Evolutionary conservation across 2,888 invertebrate genomes (phyloP), one percentile per base, ranked within the genome.

Genomic region (Conus canariensis): DNA sequence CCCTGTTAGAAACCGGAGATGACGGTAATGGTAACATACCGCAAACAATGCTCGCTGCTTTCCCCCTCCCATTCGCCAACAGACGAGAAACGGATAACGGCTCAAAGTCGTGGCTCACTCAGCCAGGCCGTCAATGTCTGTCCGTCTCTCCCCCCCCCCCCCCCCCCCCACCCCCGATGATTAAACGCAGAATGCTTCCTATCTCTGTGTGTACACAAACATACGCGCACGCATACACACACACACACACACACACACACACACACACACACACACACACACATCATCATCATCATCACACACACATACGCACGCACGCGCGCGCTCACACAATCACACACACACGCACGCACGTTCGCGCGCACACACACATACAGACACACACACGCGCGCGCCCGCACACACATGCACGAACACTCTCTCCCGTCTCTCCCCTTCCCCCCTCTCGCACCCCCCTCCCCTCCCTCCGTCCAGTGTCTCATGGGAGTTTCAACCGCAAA

Each of bases 161-260:
- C 45, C 45, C 45, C 45, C 45, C 45, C 45, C 22, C 58, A 4
- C 30, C 2, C 9, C 9, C 30, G 64, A 16, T 30, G 77, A 77
- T 77, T 30, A 77, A 25, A 30, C 25, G 30, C 77, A 77, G 45
- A 30, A 30, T n/a, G 77, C 77, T 77, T 77, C 16, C 10, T 74
- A 6, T 10, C 77, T 16, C 10, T 77, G 60, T 60, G 60, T 10
- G 64, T n/a, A 87, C 74, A 87, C 22, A 56, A 1, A 64, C 16
- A 64, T 16, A 64, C 60, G 16, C 60, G 16, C 60, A 3, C 60
- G 16, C 87, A 58, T 8, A 45, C n/a, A 19, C 56, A 6, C 74
- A 74, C 74, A 74, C 74, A 74, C 74, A 74, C 74, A 74, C 74
- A 74, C 74, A 74, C 74, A 74, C 74, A 74, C 22, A 74, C 19